Percentiles rank a stretch among this genome's conserved stretches.
These are phyloP conservation scores for Dromiciops gliroides DNA, from an alignment of 2,113 vertebrate genomes.

Conservation along the genomic window DNA sequence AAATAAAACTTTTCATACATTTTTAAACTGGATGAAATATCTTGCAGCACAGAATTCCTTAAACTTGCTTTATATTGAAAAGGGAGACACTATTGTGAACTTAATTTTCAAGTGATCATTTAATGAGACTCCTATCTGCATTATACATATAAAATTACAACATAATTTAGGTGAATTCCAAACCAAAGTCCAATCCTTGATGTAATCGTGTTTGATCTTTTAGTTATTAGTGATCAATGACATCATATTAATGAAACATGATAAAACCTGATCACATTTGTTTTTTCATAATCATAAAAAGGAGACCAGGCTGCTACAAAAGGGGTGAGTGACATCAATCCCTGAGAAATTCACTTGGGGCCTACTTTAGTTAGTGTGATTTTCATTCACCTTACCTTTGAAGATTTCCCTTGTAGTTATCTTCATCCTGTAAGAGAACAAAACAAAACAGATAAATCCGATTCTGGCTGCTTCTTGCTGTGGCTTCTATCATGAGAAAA, in stretches of 20 bases:
- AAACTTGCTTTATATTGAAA: not conserved
- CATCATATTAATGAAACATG: not conserved
- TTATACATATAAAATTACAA: not conserved
- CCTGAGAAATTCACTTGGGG: not conserved
- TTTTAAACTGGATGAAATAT: slow-evolving; percentile 23
- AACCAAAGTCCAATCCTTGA: not conserved
- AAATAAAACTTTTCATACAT: slow-evolving; percentile 1
- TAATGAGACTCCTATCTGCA: not conserved
- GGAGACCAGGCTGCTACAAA: not conserved
- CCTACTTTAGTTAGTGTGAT: not conserved
- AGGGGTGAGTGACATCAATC: not conserved
- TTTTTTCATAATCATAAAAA: slow-evolving; percentile 20
- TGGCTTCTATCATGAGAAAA: not conserved
- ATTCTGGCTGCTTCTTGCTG: not conserved
- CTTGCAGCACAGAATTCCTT: not conserved
- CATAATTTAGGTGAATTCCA: not conserved
- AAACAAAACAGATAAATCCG: slow-evolving; percentile 5
- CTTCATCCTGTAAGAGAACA: slow-evolving; percentile 88
- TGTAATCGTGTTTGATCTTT: not conserved
- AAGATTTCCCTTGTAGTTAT: slow-evolving; percentile 91
- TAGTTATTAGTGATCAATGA: not conserved
- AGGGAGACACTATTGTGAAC: not conserved
- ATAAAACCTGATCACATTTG: slow-evolving; percentile 29
- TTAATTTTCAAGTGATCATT: not conserved
- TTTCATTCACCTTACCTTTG: slow-evolving; percentile 87